Evolutionary conservation across 2,113 vertebrate genomes (phyloP).

Genomic region (Trematocara macrostoma): DNA sequence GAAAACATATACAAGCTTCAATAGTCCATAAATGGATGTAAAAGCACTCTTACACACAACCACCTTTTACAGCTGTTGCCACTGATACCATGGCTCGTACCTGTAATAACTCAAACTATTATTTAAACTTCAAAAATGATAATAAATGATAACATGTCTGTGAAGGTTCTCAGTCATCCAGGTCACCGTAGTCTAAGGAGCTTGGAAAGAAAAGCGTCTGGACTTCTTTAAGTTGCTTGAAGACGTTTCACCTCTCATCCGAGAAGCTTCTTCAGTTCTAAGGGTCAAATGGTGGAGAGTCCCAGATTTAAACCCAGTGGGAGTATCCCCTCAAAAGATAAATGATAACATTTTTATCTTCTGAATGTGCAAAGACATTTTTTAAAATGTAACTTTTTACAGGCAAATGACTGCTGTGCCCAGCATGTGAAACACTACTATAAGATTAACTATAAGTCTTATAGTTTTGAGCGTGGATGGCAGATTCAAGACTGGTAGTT

Average conservation of each 20-base stretch:
- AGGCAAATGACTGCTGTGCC: neutral
- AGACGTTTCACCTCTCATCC: neutral
- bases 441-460: neutral
- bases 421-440: neutral
- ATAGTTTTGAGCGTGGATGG: neutral
- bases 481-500: neutral
- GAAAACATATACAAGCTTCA: neutral
- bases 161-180: neutral
- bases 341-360: neutral
- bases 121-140: neutral
- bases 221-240: neutral
- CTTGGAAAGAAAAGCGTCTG: neutral
- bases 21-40: neutral
- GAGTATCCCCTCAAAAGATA: neutral
- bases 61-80: neutral
- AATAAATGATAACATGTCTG: neutral
- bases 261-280: neutral
- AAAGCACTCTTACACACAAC: neutral
- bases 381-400: neutral
- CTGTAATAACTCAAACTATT: neutral
- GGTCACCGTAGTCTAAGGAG: neutral
- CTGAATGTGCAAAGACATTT: neutral
- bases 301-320: neutral
- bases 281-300: neutral
- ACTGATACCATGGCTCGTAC: fast-evolving